These are phyloP conservation scores for Lerema accius DNA, from an alignment of 1,140 invertebrate species.

Conservation along the genomic window DNA sequence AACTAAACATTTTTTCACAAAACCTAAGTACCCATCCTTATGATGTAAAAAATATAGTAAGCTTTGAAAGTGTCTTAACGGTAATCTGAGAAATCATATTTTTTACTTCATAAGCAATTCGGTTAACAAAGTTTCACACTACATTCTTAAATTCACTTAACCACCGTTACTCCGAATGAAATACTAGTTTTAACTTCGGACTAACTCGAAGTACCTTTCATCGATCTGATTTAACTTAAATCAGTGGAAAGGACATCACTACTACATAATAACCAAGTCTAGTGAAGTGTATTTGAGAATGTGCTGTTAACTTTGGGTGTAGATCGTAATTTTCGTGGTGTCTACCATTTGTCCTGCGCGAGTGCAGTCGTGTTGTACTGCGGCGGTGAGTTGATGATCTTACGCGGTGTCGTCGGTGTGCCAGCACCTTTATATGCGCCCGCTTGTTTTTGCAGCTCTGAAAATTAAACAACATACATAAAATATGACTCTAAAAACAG, in stretches of 20 bases:
- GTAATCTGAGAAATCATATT: background rate
- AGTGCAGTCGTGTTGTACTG: slow-evolving; percentile 59
- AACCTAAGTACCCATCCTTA: background rate
- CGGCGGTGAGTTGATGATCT: slow-evolving; percentile 56
- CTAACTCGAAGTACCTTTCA: slow-evolving; percentile 12
- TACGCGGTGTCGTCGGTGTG: too few relatives aligned
- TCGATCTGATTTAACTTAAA: background rate
- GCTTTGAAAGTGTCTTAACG: too few relatives aligned
- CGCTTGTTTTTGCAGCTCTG: slow-evolving; percentile 70
- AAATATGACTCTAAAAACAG: too few relatives aligned
- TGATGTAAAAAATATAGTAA: slow-evolving; percentile 14
- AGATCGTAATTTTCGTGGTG: slow-evolving; percentile 2
- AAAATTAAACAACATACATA: slow-evolving; percentile 14
- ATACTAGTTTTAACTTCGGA: background rate
- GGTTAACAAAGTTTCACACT: slow-evolving; percentile 2
- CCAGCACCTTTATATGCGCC: slow-evolving; percentile 46
- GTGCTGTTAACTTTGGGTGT: background rate
- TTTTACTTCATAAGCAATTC: background rate
- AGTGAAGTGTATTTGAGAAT: slow-evolving; percentile 6
- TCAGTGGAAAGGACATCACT: background rate
- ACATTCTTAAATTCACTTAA: slow-evolving; percentile 7
- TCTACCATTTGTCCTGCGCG: slow-evolving; percentile 65
- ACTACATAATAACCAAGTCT: background rate
- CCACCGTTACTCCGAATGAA: background rate
- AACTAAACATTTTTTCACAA: background rate